phyloP scores from a whole-genome alignment of 30 jellyfish, hydroid and myxozoan species.

The Cassiopea andromeda region DNA sequence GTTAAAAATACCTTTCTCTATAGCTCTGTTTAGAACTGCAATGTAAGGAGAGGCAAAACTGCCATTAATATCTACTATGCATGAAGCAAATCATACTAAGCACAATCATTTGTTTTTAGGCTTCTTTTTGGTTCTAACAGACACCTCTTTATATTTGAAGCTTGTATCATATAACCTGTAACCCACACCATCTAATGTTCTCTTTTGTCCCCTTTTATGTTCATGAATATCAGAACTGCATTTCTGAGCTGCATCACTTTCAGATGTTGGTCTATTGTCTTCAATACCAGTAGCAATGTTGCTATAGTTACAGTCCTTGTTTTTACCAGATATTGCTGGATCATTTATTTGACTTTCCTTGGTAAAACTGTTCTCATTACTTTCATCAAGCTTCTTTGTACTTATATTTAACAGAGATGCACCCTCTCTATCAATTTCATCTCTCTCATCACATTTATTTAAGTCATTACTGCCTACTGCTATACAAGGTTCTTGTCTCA shows the following conservation, averaged over 20 bases:
- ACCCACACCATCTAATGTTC: slow-evolving; percentile 37
- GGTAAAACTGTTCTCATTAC: too few species aligned
- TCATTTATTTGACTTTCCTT: neutral
- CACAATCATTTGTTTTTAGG: neutral
- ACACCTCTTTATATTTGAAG: slow-evolving; percentile 11
- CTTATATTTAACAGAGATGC: too few species aligned
- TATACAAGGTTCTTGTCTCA: neutral
- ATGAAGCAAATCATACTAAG: neutral
- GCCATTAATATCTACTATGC: too few species aligned
- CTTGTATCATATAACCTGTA: slow-evolving; percentile 32
- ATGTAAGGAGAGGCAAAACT: too few species aligned
- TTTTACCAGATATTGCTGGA: neutral
- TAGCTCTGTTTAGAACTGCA: too few species aligned
- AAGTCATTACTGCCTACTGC: neutral
- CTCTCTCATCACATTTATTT: neutral
- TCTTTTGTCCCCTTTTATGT: neutral
- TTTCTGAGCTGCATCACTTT: neutral
- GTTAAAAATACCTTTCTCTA: too few species aligned
- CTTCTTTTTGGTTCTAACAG: slow-evolving; percentile 20
- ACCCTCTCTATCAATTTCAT: neutral
- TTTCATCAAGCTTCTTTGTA: too few species aligned
- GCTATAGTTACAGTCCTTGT: neutral
- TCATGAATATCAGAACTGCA: neutral
- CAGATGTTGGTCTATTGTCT: neutral
- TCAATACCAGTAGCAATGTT: neutral